Evolutionary conservation across 2,888 invertebrate genomes (phyloP).

Genomic region (Zaprionus bogoriensis): DNA sequence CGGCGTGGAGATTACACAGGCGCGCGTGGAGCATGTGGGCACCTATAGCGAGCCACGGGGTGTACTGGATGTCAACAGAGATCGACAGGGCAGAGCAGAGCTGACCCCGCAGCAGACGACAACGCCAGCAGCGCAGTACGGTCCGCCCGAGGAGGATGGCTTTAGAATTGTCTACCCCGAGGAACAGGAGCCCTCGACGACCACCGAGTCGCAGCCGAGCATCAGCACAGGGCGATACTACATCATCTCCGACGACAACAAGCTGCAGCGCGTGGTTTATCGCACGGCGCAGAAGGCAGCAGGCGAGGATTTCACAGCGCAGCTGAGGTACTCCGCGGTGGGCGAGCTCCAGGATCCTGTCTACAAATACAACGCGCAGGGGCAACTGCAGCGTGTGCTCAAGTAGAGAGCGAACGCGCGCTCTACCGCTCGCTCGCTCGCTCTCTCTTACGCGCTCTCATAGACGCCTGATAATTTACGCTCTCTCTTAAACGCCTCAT

Average conservation of each 20-base stretch:
- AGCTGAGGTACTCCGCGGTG: constrained; percentile 81
- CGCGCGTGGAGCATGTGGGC: constrained; percentile 76
- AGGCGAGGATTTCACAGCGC: constrained; percentile 80
- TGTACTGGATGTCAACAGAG: too few relatives aligned
- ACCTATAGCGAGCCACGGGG: constrained; percentile 60
- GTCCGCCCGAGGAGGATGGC: constrained; percentile 49
- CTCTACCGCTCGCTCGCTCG: neutral
- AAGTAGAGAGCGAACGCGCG: constrained; percentile 59
- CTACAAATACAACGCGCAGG: constrained; percentile 81
- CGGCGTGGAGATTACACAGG: constrained; percentile 72
- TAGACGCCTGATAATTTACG: too few relatives aligned
- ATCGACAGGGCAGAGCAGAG: too few relatives aligned
- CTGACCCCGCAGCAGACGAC: neutral
- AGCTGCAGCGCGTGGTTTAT: constrained; percentile 81
- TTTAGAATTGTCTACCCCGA: constrained; percentile 65
- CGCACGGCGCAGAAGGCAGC: constrained; percentile 76
- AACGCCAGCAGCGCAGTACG: constrained; percentile 61
- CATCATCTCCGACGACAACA: constrained; percentile 81
- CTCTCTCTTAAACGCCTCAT: too few relatives aligned
- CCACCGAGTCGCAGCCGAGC: constrained; percentile 9
- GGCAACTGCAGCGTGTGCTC: constrained; percentile 80
- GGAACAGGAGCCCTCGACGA: constrained; percentile 21
- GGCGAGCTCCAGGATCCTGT: constrained; percentile 82
- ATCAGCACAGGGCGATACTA: constrained; percentile 81
- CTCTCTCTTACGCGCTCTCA: too few relatives aligned